A percentile compares a stretch with the other conserved stretches of the same genome.
Conservation (phyloP, 2,113 vertebrate genomes). For the Istiophorus platypterus region DNA sequence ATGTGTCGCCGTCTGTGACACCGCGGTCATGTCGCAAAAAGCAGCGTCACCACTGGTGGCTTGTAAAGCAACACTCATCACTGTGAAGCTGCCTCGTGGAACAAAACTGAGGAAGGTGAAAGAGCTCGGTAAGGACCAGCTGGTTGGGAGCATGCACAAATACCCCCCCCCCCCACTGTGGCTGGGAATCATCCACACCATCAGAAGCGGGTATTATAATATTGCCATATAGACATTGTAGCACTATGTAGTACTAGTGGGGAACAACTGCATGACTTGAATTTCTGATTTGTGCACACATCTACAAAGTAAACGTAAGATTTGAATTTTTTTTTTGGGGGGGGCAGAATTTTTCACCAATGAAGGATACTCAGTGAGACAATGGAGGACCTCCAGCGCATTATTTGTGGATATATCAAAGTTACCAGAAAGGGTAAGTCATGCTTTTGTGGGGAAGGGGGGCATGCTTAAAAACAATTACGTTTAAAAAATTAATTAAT, state of each 20-base stretch:
- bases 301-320: neutral
- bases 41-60: neutral
- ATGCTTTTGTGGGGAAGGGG: too few relatives aligned
- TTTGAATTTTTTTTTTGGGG: neutral
- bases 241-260: too few relatives aligned
- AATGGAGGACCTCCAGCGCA: neutral
- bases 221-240: too few relatives aligned
- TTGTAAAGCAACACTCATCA: conserved; percentile 6
- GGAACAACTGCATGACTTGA: too few relatives aligned
- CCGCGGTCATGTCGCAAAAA: neutral
- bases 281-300: neutral
- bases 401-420: conserved; percentile 20
- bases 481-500: too few relatives aligned
- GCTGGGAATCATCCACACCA: too few relatives aligned
- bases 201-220: too few relatives aligned
- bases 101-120: conserved; percentile 25
- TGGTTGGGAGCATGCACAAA: neutral
- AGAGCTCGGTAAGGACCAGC: conserved; percentile 17
- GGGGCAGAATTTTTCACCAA: neutral
- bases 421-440: conserved; percentile 4
- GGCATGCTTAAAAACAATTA: too few relatives aligned
- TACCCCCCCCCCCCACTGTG: too few relatives aligned
- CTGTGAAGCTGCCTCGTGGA: conserved; percentile 23
- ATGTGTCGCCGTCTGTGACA: neutral
- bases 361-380: conserved; percentile 3